A percentile compares a stretch with the other conserved stretches of the same genome.
Conservation (phyloP, 2,888 invertebrate genomes). For the Hypselothyrea guttata region DNA sequence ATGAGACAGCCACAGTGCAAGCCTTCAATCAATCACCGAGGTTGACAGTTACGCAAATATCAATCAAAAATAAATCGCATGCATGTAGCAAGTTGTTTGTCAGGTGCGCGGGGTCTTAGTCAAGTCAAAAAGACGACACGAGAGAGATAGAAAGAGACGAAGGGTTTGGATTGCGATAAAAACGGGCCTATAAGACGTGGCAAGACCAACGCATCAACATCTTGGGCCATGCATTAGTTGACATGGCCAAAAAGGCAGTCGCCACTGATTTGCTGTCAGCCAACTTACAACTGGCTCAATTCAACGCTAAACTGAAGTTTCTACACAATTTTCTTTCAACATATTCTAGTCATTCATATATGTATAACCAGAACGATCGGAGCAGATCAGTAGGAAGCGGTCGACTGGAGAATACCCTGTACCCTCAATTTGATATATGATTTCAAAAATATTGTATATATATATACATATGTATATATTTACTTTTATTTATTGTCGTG, state of each 20-base stretch:
- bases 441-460: too few species aligned
- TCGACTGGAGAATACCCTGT: too few species aligned
- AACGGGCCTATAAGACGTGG: background rate
- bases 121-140: background rate
- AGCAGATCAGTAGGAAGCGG: too few species aligned
- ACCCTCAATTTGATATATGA: too few species aligned
- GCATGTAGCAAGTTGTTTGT: conserved; percentile 69
- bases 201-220: conserved; percentile 36
- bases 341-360: too few species aligned
- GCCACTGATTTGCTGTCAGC: conserved; percentile 25
- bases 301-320: too few species aligned
- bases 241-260: conserved; percentile 21
- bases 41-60: conserved; percentile 76
- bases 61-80: conserved; percentile 77
- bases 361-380: too few species aligned
- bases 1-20: conserved; percentile 19
- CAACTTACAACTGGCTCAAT: conserved; percentile 31
- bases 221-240: conserved; percentile 48
- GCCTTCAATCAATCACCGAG: conserved; percentile 73
- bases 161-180: background rate
- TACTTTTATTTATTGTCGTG: too few species aligned
- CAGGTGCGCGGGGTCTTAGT: conserved; percentile 54
- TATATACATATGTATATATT: too few species aligned
- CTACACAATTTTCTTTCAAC: too few species aligned
- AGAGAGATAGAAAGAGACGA: too few species aligned